Percentiles rank a stretch among this genome's conserved stretches.
Conservation (phyloP, 2,888 invertebrate species). For the Gisinianus flammeolus region DNA sequence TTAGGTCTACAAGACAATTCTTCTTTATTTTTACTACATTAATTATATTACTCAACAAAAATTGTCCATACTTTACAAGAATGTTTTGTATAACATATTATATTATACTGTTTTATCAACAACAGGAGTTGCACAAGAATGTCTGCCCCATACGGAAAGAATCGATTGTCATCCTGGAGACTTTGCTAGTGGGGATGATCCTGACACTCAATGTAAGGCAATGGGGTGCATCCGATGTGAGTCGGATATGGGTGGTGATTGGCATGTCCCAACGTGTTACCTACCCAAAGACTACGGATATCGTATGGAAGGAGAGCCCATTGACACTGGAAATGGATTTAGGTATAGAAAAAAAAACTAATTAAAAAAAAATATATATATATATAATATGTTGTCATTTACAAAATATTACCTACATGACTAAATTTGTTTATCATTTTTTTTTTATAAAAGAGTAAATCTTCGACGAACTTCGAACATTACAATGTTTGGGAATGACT, state of each 20-base stretch:
- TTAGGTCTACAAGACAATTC: no score
- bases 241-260: background rate
- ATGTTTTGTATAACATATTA: no score
- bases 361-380: background rate
- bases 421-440: no score
- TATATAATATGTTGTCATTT: background rate
- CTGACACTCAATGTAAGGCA: conserved; percentile 67
- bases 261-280: conserved; percentile 30
- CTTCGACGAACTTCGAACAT: conserved; percentile 15
- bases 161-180: conserved; percentile 70
- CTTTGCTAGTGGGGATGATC: conserved; percentile 63
- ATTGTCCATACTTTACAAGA: no score
- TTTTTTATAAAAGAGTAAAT: conserved; percentile 26
- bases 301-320: conserved; percentile 46
- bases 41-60: no score
- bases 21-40: no score
- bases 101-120: no score
- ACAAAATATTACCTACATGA: background rate
- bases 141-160: conserved; percentile 7
- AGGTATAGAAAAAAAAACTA: conserved; percentile 29
- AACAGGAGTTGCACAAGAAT: conserved; percentile 31
- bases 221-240: conserved; percentile 74
- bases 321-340: conserved; percentile 45
- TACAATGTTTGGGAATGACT: conserved; percentile 36
- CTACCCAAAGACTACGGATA: conserved; percentile 44